Percentiles rank a stretch among this genome's conserved stretches.
These are phyloP conservation scores for Botia almorhae DNA, from an alignment of 2,797 vertebrate species.

Conservation along the genomic window DNA sequence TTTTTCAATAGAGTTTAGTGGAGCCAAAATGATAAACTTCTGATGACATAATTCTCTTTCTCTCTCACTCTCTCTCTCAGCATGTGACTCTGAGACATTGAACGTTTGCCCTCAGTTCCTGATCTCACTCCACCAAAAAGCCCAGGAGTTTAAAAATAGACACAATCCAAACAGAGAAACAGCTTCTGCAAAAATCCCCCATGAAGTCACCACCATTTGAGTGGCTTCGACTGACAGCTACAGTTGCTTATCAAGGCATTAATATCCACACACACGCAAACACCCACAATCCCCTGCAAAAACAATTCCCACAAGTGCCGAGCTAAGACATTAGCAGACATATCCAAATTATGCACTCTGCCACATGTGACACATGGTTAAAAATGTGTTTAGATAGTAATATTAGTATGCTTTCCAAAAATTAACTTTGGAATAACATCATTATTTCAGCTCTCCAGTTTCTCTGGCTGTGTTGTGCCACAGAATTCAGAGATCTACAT, in stretches of 20 bases:
- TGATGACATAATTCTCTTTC: neutral
- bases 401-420: slow-evolving; percentile 31
- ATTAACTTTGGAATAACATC: slow-evolving; percentile 8
- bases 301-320: slow-evolving; percentile 11
- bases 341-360: slow-evolving; percentile 1
- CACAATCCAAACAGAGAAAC: slow-evolving; percentile 53
- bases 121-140: slow-evolving; percentile 65
- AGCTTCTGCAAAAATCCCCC: slow-evolving; percentile 49
- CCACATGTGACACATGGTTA: neutral
- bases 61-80: neutral
- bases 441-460: slow-evolving; percentile 25
- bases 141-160: slow-evolving; percentile 73
- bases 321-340: slow-evolving; percentile 47
- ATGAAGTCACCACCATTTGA: slow-evolving; percentile 51
- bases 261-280: slow-evolving; percentile 8
- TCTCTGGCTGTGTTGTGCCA: slow-evolving; percentile 28
- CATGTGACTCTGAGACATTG: slow-evolving; percentile 50
- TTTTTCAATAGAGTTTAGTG: neutral
- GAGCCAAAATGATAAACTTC: neutral
- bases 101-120: slow-evolving; percentile 71
- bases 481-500: slow-evolving; percentile 69
- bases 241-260: slow-evolving; percentile 31
- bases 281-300: slow-evolving; percentile 41
- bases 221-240: slow-evolving; percentile 28
- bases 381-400: slow-evolving; percentile 19